Base-by-base conservation (phyloP, 2,797 vertebrate genomes). In the Varecia variegata region DNA sequence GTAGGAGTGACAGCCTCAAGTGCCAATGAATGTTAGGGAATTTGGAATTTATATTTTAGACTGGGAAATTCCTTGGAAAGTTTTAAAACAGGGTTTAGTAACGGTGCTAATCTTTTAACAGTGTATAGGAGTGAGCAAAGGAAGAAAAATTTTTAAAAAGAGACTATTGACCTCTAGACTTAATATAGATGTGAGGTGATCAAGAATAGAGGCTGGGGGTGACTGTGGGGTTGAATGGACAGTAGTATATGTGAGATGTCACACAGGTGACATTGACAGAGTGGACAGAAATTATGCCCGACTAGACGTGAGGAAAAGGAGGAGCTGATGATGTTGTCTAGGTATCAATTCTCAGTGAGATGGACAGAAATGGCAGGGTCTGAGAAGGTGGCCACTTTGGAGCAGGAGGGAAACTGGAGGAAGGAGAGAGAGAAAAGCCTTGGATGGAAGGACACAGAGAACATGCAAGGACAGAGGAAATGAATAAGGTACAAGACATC, bases 351-450 rank as follows among this genome's bases (percentile, higher is more conserved):
- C 79, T 70, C 54, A 85, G n/a, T 45, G 47, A 40, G 9, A 77
- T 45, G n/a, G 67, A 65, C 11, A 77, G 62, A 81, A 79, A 47
- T 58, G 40, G 82, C 35, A 87, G 38, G 9, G 10, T 35, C 65
- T 74, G 38, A 89, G 65, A 82, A 65, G 35, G 20, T n/a, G 27
- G 18, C 13, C 87, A 52, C 84, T 84, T 43, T 94, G 65, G 40
- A 81, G 13, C 12, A 85, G 82, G 14, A 70, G 23, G 11, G 25
- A n/a, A 92, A 13, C 7, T 88, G 35, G 14, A 60, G 10, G 40
- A 70, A 67, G n/a, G 11, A 58, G 27, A 62, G 30, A 58, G 35
- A 70, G 17, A 27, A 17, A 90, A 84, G 11, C 43, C 38, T 98
- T 82, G 13, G 4, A n/a, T 40, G 25, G 60, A 88, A 92, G 43